A percentile compares a stretch with the other conserved stretches of the same genome.
These are phyloP conservation scores for Spea hammondii DNA, from an alignment of 2,797 vertebrate species.

Conservation along the genomic window DNA sequence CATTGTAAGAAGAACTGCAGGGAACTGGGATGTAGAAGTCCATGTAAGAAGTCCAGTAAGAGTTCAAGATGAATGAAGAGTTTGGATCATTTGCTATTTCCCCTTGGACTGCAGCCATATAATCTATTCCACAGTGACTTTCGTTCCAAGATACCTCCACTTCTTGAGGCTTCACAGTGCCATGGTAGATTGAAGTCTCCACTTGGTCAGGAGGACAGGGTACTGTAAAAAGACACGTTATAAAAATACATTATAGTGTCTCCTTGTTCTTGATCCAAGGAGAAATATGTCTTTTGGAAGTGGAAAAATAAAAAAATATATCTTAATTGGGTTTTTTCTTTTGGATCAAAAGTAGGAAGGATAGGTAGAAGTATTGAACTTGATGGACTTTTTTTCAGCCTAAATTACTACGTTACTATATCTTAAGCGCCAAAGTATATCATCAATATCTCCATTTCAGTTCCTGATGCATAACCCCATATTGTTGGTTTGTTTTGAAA, in stretches of 20 bases:
- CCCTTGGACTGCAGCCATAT: slow-evolving; percentile 63
- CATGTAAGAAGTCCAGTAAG: slow-evolving; percentile 66
- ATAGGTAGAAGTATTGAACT: no score
- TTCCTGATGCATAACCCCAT: no score
- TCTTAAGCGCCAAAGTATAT: no score
- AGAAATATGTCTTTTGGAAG: no score
- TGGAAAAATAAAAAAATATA: no score
- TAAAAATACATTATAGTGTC: neutral
- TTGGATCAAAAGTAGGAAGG: no score
- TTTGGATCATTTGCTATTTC: slow-evolving; percentile 58
- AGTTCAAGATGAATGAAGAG: slow-evolving; percentile 60
- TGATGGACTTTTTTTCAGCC: no score
- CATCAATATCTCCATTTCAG: no score
- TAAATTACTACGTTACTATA: no score
- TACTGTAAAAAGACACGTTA: slow-evolving; percentile 55
- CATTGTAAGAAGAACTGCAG: slow-evolving; percentile 67
- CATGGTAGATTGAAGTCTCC: slow-evolving; percentile 54
- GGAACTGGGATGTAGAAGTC: slow-evolving; percentile 73
- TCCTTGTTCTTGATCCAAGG: no score
- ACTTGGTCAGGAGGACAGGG: slow-evolving; percentile 69
- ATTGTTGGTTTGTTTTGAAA: no score
- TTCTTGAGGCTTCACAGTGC: slow-evolving; percentile 53
- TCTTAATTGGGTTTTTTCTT: no score
- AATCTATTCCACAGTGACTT: slow-evolving; percentile 65
- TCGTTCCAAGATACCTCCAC: slow-evolving; percentile 64